These are phyloP conservation scores for Drosophila suboccidentalis DNA, from an alignment of 2,888 invertebrate species.

Conservation along the genomic window DNA sequence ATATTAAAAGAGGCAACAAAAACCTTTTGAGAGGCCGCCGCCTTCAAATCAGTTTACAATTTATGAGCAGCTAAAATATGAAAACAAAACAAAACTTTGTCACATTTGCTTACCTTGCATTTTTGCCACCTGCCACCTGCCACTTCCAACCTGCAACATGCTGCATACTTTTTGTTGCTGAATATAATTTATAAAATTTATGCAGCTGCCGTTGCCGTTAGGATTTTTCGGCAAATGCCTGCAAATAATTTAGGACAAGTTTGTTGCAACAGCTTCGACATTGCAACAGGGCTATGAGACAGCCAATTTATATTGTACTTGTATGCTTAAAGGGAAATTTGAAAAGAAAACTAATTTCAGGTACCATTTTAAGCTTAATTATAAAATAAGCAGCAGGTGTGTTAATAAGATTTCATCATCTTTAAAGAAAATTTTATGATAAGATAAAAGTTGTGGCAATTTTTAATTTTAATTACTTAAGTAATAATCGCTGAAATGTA, in stretches of 20 bases:
- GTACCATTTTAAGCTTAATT: background rate
- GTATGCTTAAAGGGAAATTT: background rate
- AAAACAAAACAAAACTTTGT: conserved; percentile 38
- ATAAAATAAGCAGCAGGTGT: too few relatives aligned
- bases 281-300: background rate
- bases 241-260: conserved; percentile 58
- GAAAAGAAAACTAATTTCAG: background rate
- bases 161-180: conserved; percentile 22
- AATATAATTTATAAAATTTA: conserved; percentile 57
- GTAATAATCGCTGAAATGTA: background rate
- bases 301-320: background rate
- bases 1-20: conserved; percentile 66
- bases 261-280: conserved; percentile 39
- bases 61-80: conserved; percentile 47
- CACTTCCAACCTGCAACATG: background rate
- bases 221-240: conserved; percentile 29
- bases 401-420: too few relatives aligned
- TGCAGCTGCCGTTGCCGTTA: conserved; percentile 32
- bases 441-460: background rate
- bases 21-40: conserved; percentile 42
- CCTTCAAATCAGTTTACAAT: conserved; percentile 51
- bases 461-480: background rate
- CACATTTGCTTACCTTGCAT: conserved; percentile 57
- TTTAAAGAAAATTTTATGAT: background rate
- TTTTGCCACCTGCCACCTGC: conserved; percentile 1